Percentiles rank a stretch among this genome's conserved stretches.
These are phyloP conservation scores for Nothocercus nigrocapillus DNA, from an alignment of 2,113 vertebrate species.

Conservation along the genomic window DNA sequence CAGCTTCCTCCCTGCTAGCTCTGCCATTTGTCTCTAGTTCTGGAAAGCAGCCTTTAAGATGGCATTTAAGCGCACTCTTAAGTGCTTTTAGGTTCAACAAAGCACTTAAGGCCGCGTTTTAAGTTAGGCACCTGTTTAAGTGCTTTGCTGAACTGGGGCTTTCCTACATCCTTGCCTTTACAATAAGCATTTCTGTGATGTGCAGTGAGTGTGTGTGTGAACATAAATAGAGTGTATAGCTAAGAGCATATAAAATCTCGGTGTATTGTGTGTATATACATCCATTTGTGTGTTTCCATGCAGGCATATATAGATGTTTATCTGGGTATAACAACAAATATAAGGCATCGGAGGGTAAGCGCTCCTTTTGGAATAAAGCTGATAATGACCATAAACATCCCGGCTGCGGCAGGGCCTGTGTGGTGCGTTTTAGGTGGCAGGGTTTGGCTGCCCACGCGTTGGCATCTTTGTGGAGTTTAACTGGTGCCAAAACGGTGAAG, in stretches of 20 bases:
- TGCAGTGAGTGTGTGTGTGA: accelerated
- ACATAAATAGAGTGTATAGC: accelerated
- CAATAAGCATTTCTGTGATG: background rate
- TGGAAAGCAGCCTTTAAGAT: background rate
- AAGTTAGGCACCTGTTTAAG: background rate
- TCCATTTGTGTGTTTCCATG: background rate
- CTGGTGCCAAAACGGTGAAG: background rate
- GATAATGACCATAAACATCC: constrained; percentile 1
- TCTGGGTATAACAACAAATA: background rate
- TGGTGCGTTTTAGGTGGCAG: background rate
- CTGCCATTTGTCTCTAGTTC: background rate
- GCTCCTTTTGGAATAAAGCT: background rate
- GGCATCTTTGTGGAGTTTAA: background rate
- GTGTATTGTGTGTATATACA: accelerated
- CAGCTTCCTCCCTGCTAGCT: background rate
- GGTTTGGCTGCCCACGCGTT: background rate
- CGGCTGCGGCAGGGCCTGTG: background rate
- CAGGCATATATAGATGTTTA: background rate
- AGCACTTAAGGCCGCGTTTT: background rate
- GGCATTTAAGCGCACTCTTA: background rate
- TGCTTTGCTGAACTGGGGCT: background rate
- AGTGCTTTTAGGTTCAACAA: background rate
- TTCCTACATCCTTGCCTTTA: background rate
- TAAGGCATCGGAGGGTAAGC: background rate
- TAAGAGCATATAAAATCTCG: accelerated